These are phyloP conservation scores for Philaethria dido DNA, from an alignment of 2,888 invertebrate species.

Conservation along the genomic window DNA sequence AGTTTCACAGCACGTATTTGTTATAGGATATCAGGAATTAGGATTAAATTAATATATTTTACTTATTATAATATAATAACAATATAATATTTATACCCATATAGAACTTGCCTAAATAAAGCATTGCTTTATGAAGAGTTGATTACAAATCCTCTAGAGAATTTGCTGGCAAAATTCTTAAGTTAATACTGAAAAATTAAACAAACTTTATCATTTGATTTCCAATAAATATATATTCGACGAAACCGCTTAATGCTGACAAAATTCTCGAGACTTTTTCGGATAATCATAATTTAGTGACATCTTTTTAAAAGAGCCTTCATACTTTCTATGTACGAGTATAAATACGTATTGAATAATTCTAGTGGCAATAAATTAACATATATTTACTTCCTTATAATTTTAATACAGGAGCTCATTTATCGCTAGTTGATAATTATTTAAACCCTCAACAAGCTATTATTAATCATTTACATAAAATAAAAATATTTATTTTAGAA, in stretches of 20 bases:
- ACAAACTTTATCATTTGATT: conserved; percentile 19
- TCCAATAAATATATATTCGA: conserved; percentile 26
- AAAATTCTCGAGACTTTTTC: conserved; percentile 21
- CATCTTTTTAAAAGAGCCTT: conserved; percentile 7
- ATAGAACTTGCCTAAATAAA: conserved; percentile 17
- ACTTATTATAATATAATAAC: background rate
- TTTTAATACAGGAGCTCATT: conserved; percentile 18
- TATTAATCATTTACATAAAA: conserved; percentile 4
- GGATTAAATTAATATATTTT: too few species aligned
- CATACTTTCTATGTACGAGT: conserved; percentile 23
- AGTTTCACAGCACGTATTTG: background rate
- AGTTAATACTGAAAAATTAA: conserved; percentile 25
- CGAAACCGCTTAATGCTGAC: conserved; percentile 19
- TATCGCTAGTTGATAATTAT: conserved; percentile 11
- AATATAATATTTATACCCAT: background rate
- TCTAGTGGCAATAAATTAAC: conserved; percentile 6
- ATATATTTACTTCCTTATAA: conserved; percentile 13
- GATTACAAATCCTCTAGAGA: conserved; percentile 21
- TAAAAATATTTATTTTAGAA: background rate
- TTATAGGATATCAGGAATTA: too few species aligned
- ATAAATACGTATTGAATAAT: conserved; percentile 11
- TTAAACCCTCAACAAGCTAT: conserved; percentile 4
- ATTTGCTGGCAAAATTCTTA: conserved; percentile 16
- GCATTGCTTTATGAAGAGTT: conserved; percentile 9
- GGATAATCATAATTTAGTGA: conserved; percentile 28